Evolutionary conservation across 2,113 vertebrate species (phyloP).

Genomic region (Vulpes vulpes): DNA sequence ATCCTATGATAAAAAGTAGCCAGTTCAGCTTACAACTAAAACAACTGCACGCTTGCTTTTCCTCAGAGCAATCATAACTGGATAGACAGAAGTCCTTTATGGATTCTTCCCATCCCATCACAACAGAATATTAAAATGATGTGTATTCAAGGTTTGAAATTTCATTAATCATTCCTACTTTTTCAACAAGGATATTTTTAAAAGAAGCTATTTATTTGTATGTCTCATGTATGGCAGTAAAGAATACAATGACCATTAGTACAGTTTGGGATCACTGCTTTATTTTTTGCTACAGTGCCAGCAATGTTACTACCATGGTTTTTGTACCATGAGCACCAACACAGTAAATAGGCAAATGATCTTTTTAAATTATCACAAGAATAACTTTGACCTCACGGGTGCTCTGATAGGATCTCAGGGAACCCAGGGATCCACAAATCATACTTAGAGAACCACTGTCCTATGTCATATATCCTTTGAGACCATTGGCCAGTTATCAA

Average conservation of each 20-base stretch:
- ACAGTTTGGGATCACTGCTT: neutral
- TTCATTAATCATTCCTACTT: neutral
- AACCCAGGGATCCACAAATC: neutral
- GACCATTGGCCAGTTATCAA: neutral
- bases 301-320: neutral
- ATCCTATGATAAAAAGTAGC: conserved; percentile 5
- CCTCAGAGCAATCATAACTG: neutral
- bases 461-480: neutral
- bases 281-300: neutral
- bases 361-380: neutral
- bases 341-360: neutral
- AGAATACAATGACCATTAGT: neutral
- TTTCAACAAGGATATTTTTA: neutral
- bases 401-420: neutral
- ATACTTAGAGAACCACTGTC: neutral
- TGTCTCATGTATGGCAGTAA: neutral
- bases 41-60: conserved; percentile 1
- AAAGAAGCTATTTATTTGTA: neutral
- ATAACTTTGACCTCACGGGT: neutral
- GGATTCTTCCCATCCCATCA: neutral
- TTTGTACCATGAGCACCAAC: neutral
- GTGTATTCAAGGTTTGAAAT: conserved; percentile 1
- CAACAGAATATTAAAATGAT: neutral
- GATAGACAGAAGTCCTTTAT: neutral
- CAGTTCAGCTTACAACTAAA: conserved; percentile 15